Conservation (phyloP, 2,888 invertebrate genomes). For the Drosophila meridiana region DNA sequence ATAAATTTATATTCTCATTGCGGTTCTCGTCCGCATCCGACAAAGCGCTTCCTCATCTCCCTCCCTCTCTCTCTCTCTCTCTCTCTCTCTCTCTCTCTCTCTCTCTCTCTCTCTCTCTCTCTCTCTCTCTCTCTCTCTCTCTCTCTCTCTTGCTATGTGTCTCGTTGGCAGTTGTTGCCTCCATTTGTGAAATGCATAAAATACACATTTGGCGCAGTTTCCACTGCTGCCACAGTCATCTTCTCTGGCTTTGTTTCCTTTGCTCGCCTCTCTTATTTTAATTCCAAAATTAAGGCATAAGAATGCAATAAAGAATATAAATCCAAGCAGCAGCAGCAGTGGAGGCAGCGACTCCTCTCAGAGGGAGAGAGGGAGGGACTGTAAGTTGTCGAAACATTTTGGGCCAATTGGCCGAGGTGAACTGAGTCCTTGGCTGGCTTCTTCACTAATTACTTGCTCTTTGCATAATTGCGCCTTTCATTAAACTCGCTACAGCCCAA, state of each 20-base stretch:
- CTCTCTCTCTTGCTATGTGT: constrained; percentile 6
- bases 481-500: constrained; percentile 52
- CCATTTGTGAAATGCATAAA: constrained; percentile 78
- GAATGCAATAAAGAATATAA: constrained; percentile 73
- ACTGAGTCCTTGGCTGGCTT: constrained; percentile 31
- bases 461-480: constrained; percentile 77
- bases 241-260: constrained; percentile 60
- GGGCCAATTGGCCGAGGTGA: constrained; percentile 17
- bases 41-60: constrained; percentile 18
- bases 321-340: constrained; percentile 10
- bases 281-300: constrained; percentile 73
- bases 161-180: constrained; percentile 53
- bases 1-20: constrained; percentile 50
- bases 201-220: constrained; percentile 70
- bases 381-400: constrained; percentile 28
- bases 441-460: constrained; percentile 75
- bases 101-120: background rate
- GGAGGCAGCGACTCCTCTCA: background rate
- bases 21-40: constrained; percentile 41
- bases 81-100: background rate
- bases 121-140: background rate
- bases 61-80: background rate
- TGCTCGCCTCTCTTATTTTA: constrained; percentile 41
- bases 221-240: constrained; percentile 47
- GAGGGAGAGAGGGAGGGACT: constrained; percentile 2